A percentile compares a stretch with the other conserved stretches of the same genome.
These are phyloP conservation scores for Crax fasciolata DNA, from an alignment of 2,797 vertebrate genomes.

Conservation along the genomic window DNA sequence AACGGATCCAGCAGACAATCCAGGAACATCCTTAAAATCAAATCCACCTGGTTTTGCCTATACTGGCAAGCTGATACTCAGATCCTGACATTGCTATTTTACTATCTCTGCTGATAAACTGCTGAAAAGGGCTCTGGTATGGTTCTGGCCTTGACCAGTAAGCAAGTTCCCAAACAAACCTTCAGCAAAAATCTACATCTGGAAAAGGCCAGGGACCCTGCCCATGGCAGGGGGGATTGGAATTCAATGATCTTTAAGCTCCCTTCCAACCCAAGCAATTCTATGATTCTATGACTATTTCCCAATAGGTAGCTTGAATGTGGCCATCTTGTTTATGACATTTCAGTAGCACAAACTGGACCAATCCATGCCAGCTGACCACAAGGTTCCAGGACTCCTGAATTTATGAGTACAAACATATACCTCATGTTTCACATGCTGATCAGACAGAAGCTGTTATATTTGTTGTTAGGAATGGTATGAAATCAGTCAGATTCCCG, in stretches of 20 bases:
- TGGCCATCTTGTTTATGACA: constrained; percentile 10
- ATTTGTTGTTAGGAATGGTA: neutral
- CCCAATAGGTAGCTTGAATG: neutral
- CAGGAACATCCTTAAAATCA: neutral
- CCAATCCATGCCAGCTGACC: neutral
- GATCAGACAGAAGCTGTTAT: neutral
- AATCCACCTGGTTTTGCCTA: neutral
- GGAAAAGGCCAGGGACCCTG: neutral
- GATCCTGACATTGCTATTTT: neutral
- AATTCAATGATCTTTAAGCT: too few species aligned
- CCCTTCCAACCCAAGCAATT: neutral
- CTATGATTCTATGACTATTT: neutral
- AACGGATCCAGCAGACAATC: neutral
- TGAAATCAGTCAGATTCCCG: neutral
- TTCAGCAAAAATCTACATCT: neutral
- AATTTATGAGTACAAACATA: neutral
- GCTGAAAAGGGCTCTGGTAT: neutral
- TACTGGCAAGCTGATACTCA: neutral
- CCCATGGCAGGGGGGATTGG: too few species aligned
- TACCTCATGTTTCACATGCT: neutral
- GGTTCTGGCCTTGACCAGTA: neutral
- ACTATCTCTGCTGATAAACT: neutral
- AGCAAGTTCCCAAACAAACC: neutral
- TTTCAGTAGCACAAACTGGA: neutral
- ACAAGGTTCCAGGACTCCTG: neutral